phyloP scores from a whole-genome alignment of 2,888 invertebrate genomes.

The Aradus depressus region DNA sequence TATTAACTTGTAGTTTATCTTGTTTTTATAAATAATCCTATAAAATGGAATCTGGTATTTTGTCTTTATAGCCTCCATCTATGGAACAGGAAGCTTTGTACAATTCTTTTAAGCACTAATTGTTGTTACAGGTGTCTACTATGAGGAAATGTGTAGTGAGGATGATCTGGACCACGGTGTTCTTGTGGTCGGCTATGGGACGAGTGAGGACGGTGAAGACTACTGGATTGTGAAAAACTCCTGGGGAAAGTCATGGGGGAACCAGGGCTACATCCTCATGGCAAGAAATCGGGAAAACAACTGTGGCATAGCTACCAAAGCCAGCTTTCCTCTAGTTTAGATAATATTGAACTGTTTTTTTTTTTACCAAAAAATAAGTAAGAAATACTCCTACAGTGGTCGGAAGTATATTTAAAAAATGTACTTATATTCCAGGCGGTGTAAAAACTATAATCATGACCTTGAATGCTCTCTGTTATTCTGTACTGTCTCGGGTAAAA shows the following conservation, averaged over 20 bases:
- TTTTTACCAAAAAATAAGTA: background rate
- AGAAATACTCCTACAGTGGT: background rate
- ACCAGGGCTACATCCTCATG: constrained; percentile 78
- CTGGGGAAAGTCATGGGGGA: constrained; percentile 71
- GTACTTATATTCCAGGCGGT: no score
- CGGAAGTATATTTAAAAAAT: no score
- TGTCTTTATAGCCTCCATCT: no score
- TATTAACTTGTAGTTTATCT: no score
- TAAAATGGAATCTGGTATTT: no score
- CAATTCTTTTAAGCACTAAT: constrained; percentile 6
- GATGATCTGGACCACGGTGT: constrained; percentile 73
- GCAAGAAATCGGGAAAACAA: constrained; percentile 70
- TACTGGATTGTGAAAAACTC: constrained; percentile 86
- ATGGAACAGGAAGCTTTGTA: background rate
- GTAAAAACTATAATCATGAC: no score
- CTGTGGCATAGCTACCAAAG: constrained; percentile 73
- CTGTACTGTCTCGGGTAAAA: no score
- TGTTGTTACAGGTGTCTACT: constrained; percentile 51
- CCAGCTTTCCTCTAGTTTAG: constrained; percentile 78
- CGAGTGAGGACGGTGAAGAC: constrained; percentile 48
- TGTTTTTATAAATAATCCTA: no score
- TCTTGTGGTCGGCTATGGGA: constrained; percentile 71
- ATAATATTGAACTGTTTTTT: background rate
- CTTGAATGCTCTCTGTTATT: no score
- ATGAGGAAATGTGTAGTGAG: constrained; percentile 63